Evolutionary conservation across 2,113 vertebrate species (phyloP).

Genomic region (Chunga burmeisteri): DNA sequence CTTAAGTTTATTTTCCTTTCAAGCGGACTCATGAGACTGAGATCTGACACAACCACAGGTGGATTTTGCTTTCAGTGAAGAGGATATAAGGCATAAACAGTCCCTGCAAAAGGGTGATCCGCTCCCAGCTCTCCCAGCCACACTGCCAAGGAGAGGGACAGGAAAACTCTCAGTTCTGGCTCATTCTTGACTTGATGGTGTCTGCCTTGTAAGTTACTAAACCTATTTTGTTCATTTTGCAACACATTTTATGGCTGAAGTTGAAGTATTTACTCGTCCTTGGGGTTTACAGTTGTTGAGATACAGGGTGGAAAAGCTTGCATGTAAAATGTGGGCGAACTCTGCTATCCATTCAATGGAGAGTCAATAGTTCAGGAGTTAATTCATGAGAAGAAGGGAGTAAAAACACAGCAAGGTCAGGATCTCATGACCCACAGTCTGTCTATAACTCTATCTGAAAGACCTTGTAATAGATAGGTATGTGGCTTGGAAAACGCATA

Average conservation of each 20-base stretch:
- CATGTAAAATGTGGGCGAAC: slow-evolving; percentile 49
- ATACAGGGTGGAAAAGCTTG: slow-evolving; percentile 4
- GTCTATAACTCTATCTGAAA: slow-evolving; percentile 38
- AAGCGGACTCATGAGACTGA: background rate
- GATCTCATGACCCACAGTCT: slow-evolving; percentile 63
- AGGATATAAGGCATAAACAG: background rate
- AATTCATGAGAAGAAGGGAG: slow-evolving; percentile 61
- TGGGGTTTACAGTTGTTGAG: slow-evolving; percentile 50
- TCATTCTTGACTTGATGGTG: slow-evolving; percentile 41
- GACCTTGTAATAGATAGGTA: slow-evolving; percentile 60
- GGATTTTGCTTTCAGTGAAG: background rate
- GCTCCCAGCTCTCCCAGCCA: background rate
- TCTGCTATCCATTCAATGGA: slow-evolving; percentile 22
- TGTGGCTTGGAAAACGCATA: slow-evolving; percentile 36
- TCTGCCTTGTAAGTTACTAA: slow-evolving; percentile 39
- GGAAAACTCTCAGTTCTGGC: background rate
- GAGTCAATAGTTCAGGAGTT: slow-evolving; percentile 67
- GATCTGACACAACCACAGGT: background rate
- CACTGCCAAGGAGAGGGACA: background rate
- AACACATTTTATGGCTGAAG: slow-evolving; percentile 55
- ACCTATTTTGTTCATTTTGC: slow-evolving; percentile 44
- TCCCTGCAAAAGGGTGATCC: background rate
- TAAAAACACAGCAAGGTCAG: slow-evolving; percentile 64
- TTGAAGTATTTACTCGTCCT: slow-evolving; percentile 54
- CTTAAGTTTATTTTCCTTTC: background rate